Evolutionary conservation across 2,113 vertebrate genomes (phyloP).

Genomic region (Diphyllodes magnificus): DNA sequence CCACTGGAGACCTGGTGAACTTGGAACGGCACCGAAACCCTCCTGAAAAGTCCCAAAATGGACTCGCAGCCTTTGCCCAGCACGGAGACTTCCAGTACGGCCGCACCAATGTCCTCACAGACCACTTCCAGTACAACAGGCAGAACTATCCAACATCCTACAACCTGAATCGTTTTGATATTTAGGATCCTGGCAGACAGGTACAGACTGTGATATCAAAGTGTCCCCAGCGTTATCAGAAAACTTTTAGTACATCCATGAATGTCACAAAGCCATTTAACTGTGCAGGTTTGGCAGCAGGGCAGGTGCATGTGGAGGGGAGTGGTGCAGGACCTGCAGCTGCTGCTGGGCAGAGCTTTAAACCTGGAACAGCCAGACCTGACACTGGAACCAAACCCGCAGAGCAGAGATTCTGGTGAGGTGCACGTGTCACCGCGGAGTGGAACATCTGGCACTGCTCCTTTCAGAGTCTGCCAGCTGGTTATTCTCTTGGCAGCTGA

Average conservation of each 20-base stretch:
- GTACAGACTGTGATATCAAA: background rate
- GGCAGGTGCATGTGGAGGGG: background rate
- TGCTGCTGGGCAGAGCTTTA: background rate
- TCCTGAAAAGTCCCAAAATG: constrained; percentile 81
- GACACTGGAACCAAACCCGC: background rate
- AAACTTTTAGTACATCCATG: constrained; percentile 11
- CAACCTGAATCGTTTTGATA: constrained; percentile 82
- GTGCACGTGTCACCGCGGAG: background rate
- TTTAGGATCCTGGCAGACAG: constrained; percentile 67
- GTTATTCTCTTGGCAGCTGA: background rate
- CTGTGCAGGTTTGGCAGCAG: background rate
- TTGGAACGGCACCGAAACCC: constrained; percentile 69
- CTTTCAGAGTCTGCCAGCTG: background rate
- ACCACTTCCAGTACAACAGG: constrained; percentile 88
- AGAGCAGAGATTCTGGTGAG: background rate
- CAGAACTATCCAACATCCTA: constrained; percentile 78
- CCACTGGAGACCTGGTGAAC: constrained; percentile 76
- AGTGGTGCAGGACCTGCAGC: background rate
- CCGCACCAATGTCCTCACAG: constrained; percentile 78
- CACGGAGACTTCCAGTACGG: constrained; percentile 79
- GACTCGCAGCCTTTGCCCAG: constrained; percentile 73
- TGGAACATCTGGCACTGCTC: background rate
- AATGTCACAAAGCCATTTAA: constrained; percentile 4
- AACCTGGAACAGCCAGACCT: background rate
- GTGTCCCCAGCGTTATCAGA: constrained; percentile 23